A percentile compares a stretch with the other conserved stretches of the same genome.
phyloP scores from a whole-genome alignment of 1,140 invertebrate genomes.

The Helicoverpa armigera region DNA sequence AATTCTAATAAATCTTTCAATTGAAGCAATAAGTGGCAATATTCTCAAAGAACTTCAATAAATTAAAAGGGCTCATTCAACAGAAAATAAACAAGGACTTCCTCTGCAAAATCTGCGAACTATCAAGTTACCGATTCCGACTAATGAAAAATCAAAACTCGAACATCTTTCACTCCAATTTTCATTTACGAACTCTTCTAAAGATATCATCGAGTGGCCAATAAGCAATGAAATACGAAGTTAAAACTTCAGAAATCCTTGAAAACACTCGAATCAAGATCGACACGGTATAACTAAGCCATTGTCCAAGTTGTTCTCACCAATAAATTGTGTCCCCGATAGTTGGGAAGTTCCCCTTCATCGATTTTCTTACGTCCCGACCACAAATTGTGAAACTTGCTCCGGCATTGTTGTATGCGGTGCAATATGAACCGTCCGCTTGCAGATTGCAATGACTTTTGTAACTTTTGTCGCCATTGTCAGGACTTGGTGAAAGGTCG shows the following conservation, averaged over 20 bases:
- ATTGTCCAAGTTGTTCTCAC: constrained; percentile 57
- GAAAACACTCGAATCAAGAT: constrained; percentile 57
- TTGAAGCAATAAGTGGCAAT: too few species aligned
- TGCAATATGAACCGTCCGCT: constrained; percentile 46
- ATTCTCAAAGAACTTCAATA: too few species aligned
- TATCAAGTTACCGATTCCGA: constrained; percentile 17
- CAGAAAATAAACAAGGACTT: constrained; percentile 1
- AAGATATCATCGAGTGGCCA: constrained; percentile 34
- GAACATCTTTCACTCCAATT: not conserved
- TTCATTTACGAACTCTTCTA: constrained; percentile 36
- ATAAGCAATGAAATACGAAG: constrained; percentile 39
- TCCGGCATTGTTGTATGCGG: constrained; percentile 50
- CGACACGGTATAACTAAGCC: constrained; percentile 59
- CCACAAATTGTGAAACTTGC: constrained; percentile 64
- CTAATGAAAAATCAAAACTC: constrained; percentile 34
- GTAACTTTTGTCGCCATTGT: constrained; percentile 51
- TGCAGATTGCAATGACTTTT: constrained; percentile 56
- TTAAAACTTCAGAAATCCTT: constrained; percentile 38
- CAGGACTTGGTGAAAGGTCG: not conserved
- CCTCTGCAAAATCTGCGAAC: not conserved
- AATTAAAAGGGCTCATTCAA: not conserved
- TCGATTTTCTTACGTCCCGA: constrained; percentile 59
- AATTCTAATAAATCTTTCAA: too few species aligned
- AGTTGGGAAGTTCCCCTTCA: constrained; percentile 50
- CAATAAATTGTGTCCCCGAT: constrained; percentile 60